Conservation (phyloP, 2,888 invertebrate species). For the Dicycla oo region DNA sequence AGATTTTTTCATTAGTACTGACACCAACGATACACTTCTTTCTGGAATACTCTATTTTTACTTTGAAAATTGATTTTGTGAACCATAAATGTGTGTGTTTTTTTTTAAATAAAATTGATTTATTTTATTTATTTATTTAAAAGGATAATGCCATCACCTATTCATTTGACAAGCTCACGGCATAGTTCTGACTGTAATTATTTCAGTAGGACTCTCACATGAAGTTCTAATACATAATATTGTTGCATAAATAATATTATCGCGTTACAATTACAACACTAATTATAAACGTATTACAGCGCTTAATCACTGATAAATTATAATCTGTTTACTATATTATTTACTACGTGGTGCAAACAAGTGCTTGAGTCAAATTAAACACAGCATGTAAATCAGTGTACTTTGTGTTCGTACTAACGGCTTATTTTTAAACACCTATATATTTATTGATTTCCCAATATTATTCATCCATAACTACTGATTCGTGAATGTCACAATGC, state of each 20-base stretch:
- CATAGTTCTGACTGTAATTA: neutral
- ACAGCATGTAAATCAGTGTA: constrained; percentile 14
- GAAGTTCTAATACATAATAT: neutral
- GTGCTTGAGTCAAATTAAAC: constrained; percentile 21
- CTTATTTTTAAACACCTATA: neutral
- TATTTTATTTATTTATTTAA: too few relatives aligned
- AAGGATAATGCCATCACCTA: neutral
- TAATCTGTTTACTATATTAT: constrained; percentile 44
- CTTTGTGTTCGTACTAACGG: constrained; percentile 12
- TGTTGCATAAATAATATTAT: constrained; percentile 1
- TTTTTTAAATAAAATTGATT: too few relatives aligned
- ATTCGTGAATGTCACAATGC: neutral
- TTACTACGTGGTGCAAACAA: constrained; percentile 37
- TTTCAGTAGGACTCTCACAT: neutral
- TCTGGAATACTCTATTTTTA: too few relatives aligned
- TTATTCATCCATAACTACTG: neutral
- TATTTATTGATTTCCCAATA: neutral
- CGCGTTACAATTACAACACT: neutral
- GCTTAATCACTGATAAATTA: constrained; percentile 33
- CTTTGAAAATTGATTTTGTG: too few relatives aligned
- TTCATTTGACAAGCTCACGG: neutral
- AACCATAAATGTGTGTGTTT: too few relatives aligned
- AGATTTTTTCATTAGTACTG: too few relatives aligned
- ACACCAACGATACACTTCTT: too few relatives aligned
- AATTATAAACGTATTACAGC: constrained; percentile 10